Conservation (phyloP, 2,888 invertebrate species). For the Marronus borbonicus region DNA sequence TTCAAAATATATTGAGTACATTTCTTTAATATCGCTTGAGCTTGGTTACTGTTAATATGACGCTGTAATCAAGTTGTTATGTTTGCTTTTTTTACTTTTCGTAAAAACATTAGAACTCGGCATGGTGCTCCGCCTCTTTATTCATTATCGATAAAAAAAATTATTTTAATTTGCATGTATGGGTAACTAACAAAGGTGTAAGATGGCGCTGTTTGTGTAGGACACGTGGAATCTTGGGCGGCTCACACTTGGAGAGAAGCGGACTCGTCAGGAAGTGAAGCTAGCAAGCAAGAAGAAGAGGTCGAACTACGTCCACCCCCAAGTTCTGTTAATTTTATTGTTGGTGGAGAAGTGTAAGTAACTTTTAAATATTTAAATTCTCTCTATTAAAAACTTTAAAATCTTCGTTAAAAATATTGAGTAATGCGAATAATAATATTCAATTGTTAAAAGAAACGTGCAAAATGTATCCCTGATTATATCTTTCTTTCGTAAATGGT, state of each 20-base stretch:
- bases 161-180: slow-evolving; percentile 52
- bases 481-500: no score
- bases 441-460: no score
- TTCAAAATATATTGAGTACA: neutral
- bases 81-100: neutral
- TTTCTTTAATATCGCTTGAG: slow-evolving; percentile 29
- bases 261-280: slow-evolving; percentile 75
- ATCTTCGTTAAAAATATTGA: no score
- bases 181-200: slow-evolving; percentile 62
- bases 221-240: slow-evolving; percentile 61
- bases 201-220: slow-evolving; percentile 62
- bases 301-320: slow-evolving; percentile 50
- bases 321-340: slow-evolving; percentile 69
- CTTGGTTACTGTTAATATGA: slow-evolving; percentile 24
- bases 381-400: no score
- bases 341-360: slow-evolving; percentile 71
- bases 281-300: slow-evolving; percentile 71
- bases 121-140: neutral
- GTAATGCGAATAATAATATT: no score
- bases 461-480: no score
- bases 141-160: slow-evolving; percentile 1
- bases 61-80: neutral
- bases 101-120: slow-evolving; percentile 6
- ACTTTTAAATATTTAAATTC: slow-evolving; percentile 27
- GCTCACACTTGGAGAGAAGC: slow-evolving; percentile 71